These are phyloP conservation scores for Xestia ashworthii DNA, from an alignment of 2,888 invertebrate species.

Conservation along the genomic window DNA sequence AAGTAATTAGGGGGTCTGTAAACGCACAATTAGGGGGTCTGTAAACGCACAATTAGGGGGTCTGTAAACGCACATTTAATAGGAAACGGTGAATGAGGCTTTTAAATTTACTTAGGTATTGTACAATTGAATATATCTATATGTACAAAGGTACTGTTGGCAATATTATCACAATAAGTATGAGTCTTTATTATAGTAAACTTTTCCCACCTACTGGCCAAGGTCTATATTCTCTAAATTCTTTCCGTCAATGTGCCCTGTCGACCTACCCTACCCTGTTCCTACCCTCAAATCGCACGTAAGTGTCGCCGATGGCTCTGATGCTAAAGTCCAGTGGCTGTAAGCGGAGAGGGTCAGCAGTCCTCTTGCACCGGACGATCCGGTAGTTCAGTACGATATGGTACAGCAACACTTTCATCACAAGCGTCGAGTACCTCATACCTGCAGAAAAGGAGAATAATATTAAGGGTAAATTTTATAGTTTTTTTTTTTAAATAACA, in stretches of 20 bases:
- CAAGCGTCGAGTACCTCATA: conserved; percentile 81
- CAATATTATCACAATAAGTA: not conserved
- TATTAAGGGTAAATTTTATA: not conserved
- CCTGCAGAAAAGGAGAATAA: conserved; percentile 65
- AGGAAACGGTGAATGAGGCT: no score
- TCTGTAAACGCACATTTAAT: no score
- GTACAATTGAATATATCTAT: no score
- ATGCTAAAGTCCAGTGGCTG: conserved; percentile 69
- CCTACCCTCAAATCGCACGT: conserved; percentile 68
- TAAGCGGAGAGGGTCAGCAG: conserved; percentile 75
- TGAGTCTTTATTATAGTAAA: not conserved
- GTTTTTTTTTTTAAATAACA: no score
- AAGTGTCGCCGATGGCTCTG: conserved; percentile 72
- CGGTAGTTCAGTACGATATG: conserved; percentile 76
- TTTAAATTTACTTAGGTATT: no score
- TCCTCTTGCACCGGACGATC: conserved; percentile 76
- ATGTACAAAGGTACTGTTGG: no score
- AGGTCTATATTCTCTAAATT: not conserved
- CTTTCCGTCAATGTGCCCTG: not conserved
- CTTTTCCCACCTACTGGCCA: not conserved
- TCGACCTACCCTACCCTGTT: not conserved
- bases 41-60: no score
- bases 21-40: no score
- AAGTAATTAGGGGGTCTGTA: no score
- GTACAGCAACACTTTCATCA: conserved; percentile 77